Base-by-base conservation (phyloP, 1,140 invertebrate genomes). In the Lepidurus couesii region DNA sequence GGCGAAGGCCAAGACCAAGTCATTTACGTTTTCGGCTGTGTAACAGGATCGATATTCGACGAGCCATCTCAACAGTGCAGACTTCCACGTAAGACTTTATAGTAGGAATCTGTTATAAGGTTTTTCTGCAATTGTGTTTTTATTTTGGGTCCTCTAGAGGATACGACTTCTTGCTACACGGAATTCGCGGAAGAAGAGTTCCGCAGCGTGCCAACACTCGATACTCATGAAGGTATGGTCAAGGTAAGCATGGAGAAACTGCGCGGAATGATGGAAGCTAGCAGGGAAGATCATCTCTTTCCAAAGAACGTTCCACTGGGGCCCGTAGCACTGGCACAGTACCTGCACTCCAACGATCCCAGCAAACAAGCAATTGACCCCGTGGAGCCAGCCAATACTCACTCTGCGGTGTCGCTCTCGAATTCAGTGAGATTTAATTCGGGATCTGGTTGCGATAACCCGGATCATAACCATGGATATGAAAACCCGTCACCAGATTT, bases 1-100 rank as follows among this genome's bases (percentile, higher is more conserved):
- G 76, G 76, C 26, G 76, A 77, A 5, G 44, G 21, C 21, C 9
- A 16, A 9, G 76, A 43, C 34, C 76, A 65, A 16, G 53, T 45
- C 42, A 65, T 77, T 21, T 77, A 77, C 76, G 65, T 77, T 9
- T 77, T 77, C 44, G 44, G 44, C n/a, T 77, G 76, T 42, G 44
- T 65, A 16, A 24, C 45, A 34, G 76, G 76, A 16, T 34, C 65
- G 44, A 42, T 77, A 43, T 77, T 77, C 42, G 76, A 77, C 21
- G 76, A 77, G 53, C 34, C 42, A 42, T 34, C 76, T 13, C 65
- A 45, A 9, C 76, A 77, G 44, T 77, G 76, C 21, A 26, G 13
- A 16, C 65, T 77, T 45, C 43, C 76, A 2, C 13, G 21, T 65
- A 65, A 77, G 65, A 10, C 75, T 47, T 24, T 26, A 16, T 53